phyloP scores from a whole-genome alignment of 2,797 vertebrate species.

The Gallinago stenura region DNA sequence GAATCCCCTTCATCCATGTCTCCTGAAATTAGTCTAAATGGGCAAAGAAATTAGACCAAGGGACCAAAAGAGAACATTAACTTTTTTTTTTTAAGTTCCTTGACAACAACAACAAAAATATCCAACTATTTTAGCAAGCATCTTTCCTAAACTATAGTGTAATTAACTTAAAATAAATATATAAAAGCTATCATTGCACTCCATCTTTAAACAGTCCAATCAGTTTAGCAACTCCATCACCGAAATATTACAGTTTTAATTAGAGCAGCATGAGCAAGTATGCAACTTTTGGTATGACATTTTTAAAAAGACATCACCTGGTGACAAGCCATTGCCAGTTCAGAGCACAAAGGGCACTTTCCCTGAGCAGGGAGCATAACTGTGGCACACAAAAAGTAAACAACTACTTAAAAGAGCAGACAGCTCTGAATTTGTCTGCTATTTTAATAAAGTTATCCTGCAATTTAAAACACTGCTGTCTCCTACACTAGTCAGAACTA shows the following conservation, averaged over 20 bases:
- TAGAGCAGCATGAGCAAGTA: not conserved
- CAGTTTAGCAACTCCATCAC: not conserved
- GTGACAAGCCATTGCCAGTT: slow-evolving; percentile 15
- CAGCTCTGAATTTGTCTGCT: not conserved
- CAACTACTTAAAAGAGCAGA: not conserved
- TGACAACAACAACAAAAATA: not conserved
- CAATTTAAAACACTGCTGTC: not conserved
- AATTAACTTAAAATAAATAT: not conserved
- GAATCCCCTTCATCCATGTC: slow-evolving; percentile 95
- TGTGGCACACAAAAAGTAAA: not conserved
- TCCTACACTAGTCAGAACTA: not conserved
- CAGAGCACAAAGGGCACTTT: slow-evolving; percentile 27
- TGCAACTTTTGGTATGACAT: not conserved
- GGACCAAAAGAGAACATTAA: not conserved
- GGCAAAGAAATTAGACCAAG: slow-evolving; percentile 29
- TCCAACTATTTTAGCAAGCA: not conserved
- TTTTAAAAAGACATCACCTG: not conserved
- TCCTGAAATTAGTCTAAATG: slow-evolving; percentile 84
- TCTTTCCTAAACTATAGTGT: not conserved
- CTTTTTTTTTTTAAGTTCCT: not conserved
- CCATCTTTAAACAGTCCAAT: not conserved
- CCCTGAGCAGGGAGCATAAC: not conserved
- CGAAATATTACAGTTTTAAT: not conserved
- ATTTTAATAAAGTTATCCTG: slow-evolving; percentile 2
- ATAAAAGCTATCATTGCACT: not conserved